These are phyloP conservation scores for Icerya purchasi DNA, from an alignment of 2,888 invertebrate genomes.

Conservation along the genomic window DNA sequence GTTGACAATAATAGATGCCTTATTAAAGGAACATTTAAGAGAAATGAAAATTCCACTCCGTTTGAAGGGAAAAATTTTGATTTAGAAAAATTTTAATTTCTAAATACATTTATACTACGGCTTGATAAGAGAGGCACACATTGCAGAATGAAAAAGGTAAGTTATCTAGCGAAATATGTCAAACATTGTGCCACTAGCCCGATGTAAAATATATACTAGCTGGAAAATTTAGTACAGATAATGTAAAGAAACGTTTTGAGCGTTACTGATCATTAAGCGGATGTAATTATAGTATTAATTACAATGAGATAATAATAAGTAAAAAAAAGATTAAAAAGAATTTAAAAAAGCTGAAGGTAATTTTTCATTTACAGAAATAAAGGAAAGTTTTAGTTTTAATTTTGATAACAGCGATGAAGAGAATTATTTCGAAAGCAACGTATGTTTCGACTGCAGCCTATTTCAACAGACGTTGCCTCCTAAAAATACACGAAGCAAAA, in stretches of 20 bases:
- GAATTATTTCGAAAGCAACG: background rate
- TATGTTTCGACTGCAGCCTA: no score
- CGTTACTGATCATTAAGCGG: background rate
- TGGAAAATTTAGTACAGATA: background rate
- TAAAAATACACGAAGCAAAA: no score
- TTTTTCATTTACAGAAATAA: background rate
- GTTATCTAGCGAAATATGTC: background rate
- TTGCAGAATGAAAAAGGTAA: background rate
- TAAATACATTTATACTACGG: background rate
- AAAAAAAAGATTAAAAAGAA: background rate
- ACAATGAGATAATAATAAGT: background rate
- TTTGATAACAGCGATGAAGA: background rate
- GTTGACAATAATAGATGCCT: background rate
- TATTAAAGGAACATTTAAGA: no score
- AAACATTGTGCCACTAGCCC: background rate
- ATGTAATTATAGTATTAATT: background rate
- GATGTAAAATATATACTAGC: background rate
- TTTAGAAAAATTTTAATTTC: background rate
- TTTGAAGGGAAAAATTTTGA: background rate
- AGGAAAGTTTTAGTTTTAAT: no score
- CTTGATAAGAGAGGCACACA: background rate
- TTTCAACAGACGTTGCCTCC: no score
- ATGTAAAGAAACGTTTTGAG: background rate
- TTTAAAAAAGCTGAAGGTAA: background rate
- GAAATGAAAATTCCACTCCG: background rate